Evolutionary conservation across 2,113 vertebrate genomes (phyloP), one percentile per base, ranked within the genome.

Genomic region (Ochotona princeps): DNA sequence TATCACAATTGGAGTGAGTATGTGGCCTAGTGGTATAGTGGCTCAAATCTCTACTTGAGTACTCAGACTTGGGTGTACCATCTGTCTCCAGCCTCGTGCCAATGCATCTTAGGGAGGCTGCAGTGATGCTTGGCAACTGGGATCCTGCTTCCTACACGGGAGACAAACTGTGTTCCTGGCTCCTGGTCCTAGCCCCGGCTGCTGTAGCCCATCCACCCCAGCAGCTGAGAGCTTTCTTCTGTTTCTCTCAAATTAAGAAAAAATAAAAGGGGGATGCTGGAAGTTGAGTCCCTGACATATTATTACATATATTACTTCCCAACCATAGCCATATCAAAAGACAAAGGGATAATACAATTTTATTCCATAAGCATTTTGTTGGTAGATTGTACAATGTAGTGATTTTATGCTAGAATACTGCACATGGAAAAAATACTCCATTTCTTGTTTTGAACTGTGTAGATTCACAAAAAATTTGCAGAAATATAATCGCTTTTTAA

Each of bases 381-480:
- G 63, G 54, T n/a, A 35, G 61, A 82, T 14, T 88, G 3, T 78
- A 18, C 32, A 91, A 60, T 44, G 51, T 70, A 23, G 13, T 47
- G 69, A 61, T 86, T 89, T 78, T 89, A 11, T 21, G n/a, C 51
- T 74, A 80, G 32, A 78, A 67, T 65, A 21, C 26, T 72, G 18
- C 18, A 60, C 47, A 35, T 67, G 9, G 8, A 79, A 51, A 69
- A 70, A 60, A 13, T 81, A 0, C 51, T 73, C 89, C 60, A 69
- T 54, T 76, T 80, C 70, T 69, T 73, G n/a, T 81, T 90, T 92
- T 67, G 82, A 86, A 67, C 47, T 44, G 21, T 17, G 20, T 82
- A 78, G 35, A 67, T 80, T 88, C 91, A 69, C 47, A 76, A 66
- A 87, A 84, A 66, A 51, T n/a, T 78, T 93, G 23, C 47, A 91